These are phyloP conservation scores for Gallinago undulata DNA, from an alignment of 2,113 vertebrate genomes.

Conservation along the genomic window DNA sequence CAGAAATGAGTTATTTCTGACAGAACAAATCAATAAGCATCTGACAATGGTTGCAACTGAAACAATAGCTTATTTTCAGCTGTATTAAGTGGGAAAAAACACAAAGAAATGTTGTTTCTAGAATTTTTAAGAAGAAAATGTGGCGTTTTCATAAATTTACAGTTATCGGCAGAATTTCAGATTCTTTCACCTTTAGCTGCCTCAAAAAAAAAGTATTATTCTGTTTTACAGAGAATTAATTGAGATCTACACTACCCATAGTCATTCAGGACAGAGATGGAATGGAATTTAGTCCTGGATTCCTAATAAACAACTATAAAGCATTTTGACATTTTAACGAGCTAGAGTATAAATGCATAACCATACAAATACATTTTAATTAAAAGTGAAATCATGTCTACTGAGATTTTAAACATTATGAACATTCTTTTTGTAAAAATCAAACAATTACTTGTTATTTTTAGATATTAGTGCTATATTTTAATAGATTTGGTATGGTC, in stretches of 20 bases:
- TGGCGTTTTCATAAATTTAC: neutral
- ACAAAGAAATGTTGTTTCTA: neutral
- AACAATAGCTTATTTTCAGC: neutral
- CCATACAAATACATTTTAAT: neutral
- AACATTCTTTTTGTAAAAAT: neutral
- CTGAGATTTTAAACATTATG: neutral
- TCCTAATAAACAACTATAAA: neutral
- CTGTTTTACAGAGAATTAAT: neutral
- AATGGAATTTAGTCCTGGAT: neutral
- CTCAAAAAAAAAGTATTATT: neutral
- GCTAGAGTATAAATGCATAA: neutral
- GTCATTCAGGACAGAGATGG: neutral
- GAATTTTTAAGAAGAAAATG: neutral
- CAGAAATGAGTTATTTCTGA: neutral
- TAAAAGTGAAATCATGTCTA: neutral
- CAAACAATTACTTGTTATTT: neutral
- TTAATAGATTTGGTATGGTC: neutral
- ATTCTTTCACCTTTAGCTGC: neutral
- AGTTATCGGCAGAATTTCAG: neutral
- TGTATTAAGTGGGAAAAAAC: neutral
- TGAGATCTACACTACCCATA: neutral
- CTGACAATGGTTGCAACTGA: neutral
- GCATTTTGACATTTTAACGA: neutral
- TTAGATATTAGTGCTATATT: neutral
- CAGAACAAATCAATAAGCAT: neutral